phyloP scores from a whole-genome alignment of 2,888 invertebrate genomes.

The Coremacera marginata region DNA sequence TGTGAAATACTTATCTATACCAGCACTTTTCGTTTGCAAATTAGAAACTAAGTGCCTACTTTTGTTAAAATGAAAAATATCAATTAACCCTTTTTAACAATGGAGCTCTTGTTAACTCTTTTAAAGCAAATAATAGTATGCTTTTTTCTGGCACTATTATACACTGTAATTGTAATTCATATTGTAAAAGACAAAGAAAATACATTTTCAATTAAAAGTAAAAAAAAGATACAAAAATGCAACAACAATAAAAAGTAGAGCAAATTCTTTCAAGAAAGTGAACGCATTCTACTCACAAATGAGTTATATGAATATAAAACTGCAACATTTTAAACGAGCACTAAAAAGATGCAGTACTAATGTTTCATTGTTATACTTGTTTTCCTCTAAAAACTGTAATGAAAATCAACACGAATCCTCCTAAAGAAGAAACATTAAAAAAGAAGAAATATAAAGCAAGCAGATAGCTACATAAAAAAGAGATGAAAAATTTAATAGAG shows the following conservation, averaged over 20 bases:
- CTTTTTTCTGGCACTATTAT: too few relatives aligned
- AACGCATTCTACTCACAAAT: not conserved
- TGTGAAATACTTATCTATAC: too few relatives aligned
- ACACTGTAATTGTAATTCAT: too few relatives aligned
- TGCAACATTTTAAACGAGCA: not conserved
- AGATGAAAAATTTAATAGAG: not conserved
- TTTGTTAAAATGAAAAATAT: too few relatives aligned
- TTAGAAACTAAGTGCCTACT: too few relatives aligned
- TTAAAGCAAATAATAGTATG: too few relatives aligned
- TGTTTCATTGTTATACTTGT: not conserved
- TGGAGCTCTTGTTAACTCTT: too few relatives aligned
- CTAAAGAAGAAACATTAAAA: not conserved
- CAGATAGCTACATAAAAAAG: not conserved
- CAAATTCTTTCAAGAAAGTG: constrained; percentile 19
- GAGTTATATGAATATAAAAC: not conserved
- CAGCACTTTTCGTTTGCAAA: too few relatives aligned
- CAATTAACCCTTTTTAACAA: too few relatives aligned
- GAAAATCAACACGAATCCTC: not conserved
- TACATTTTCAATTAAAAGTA: too few relatives aligned
- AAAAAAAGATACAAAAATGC: too few relatives aligned
- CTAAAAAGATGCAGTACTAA: not conserved
- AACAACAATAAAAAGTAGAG: not conserved
- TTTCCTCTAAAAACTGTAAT: not conserved
- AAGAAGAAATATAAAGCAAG: not conserved
- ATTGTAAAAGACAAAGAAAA: too few relatives aligned